Percentiles rank a stretch among this genome's conserved stretches.
phyloP scores from a whole-genome alignment of 2,888 invertebrate genomes.

The Calameuta filiformis region DNA sequence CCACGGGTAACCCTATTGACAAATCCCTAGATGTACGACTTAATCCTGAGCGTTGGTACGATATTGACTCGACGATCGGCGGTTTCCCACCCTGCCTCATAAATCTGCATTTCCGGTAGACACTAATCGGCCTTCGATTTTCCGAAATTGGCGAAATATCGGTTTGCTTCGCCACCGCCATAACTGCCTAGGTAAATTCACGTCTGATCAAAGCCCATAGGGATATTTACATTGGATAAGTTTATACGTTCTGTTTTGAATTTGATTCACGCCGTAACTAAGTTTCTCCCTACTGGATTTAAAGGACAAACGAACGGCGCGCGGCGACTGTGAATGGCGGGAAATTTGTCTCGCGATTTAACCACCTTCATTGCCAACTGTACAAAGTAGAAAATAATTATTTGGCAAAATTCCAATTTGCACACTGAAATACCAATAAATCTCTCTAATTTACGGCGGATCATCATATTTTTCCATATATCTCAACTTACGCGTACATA shows the following conservation, averaged over 20 bases:
- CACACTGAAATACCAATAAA: background rate
- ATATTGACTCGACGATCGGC: constrained; percentile 26
- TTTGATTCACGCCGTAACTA: background rate
- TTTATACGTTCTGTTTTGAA: background rate
- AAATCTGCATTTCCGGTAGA: constrained; percentile 21
- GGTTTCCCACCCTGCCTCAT: constrained; percentile 16
- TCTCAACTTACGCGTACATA: background rate
- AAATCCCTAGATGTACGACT: constrained; percentile 22
- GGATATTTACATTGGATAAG: background rate
- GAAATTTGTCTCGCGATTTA: background rate
- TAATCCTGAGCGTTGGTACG: constrained; percentile 26
- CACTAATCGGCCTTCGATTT: background rate
- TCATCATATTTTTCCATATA: background rate
- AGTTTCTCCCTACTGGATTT: background rate
- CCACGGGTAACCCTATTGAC: background rate
- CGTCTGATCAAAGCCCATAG: background rate
- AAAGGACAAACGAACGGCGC: background rate
- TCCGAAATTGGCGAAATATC: background rate
- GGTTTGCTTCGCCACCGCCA: background rate
- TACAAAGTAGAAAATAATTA: background rate
- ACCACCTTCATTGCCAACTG: background rate
- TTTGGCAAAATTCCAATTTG: background rate
- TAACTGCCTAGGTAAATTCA: background rate
- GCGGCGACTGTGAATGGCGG: background rate
- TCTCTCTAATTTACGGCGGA: background rate